Percentiles rank a stretch among this genome's conserved stretches.
Conservation (phyloP, 2,113 vertebrate species). For the Anthoscopus minutus region DNA sequence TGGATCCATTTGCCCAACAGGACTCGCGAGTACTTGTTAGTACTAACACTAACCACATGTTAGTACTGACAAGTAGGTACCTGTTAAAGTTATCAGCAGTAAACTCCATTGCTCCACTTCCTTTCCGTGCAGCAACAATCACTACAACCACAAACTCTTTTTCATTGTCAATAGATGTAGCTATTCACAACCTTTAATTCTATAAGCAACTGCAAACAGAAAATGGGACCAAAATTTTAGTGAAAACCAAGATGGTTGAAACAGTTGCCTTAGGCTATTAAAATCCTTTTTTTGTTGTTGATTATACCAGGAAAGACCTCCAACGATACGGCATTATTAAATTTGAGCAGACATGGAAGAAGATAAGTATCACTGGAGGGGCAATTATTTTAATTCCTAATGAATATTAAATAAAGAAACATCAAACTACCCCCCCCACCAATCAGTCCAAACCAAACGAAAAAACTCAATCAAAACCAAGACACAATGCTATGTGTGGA, state of each 20-base stretch:
- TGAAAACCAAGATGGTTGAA: neutral
- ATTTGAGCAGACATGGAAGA: neutral
- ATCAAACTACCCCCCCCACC: neutral
- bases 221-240: neutral
- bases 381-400: neutral
- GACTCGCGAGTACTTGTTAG: rapidly evolving
- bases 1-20: neutral
- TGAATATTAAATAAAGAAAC: neutral
- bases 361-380: neutral
- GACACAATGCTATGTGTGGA: neutral
- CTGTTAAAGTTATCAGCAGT: neutral
- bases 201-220: neutral
- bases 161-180: neutral
- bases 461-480: neutral
- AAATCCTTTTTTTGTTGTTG: neutral
- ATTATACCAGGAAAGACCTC: neutral
- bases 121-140: neutral
- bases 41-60: neutral
- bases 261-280: neutral
- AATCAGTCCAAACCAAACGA: neutral
- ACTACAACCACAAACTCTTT: neutral
- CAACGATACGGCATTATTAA: neutral
- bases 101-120: neutral
- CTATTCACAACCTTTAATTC: neutral
- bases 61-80: neutral